Evolutionary conservation across 92 coral and sea anemone genomes (phyloP), one percentile per base, ranked within the genome.

Genomic region (Porites lobata): DNA sequence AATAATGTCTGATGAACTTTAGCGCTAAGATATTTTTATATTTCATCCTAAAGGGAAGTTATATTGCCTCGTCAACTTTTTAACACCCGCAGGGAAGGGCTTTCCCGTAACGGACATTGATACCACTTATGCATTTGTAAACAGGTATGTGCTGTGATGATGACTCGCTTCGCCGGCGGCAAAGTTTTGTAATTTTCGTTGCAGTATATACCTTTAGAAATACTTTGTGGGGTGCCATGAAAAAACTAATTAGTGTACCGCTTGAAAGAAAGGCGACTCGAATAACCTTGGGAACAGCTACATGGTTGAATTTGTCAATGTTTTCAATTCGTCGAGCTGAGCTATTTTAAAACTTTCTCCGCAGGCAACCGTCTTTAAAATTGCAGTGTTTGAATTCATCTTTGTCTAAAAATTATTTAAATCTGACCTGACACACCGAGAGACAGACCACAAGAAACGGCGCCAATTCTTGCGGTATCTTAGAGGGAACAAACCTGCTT

Each of bases 321-420:
- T 84, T 84, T 84, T 84, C 64, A 62, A 73, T 62, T 73, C 22
- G 79, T 73, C 65, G 64, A 73, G 66, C 87, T 84, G 72, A 13
- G 87, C 47, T 62, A 76, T 59, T 62, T 75, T 84, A 50, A 84
- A 63, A 73, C 64, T 73, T 65, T 63, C 87, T 61, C 87, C 87
- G 73, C 87, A 74, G 87, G 87, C 80, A 4, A 61, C 19, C 22
- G 73, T 72, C 74, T 75, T 73, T 52, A 64, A 84, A 84, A 84
- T 84, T 74, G 80, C 51, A 62, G 78, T 73, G 50, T 75, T 50
- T 74, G 80, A 73, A 75, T 74, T 73, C 70, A 26, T 26, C 74
- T 83, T 84, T 84, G 87, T 84, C 87, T 84, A 80, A 69, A 54
- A 84, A 84, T 84, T 84, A 84, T 84, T 84, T 65, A 84, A 84